Base-by-base conservation (phyloP, 2,113 vertebrate genomes). In the Argyrosomus japonicus region DNA sequence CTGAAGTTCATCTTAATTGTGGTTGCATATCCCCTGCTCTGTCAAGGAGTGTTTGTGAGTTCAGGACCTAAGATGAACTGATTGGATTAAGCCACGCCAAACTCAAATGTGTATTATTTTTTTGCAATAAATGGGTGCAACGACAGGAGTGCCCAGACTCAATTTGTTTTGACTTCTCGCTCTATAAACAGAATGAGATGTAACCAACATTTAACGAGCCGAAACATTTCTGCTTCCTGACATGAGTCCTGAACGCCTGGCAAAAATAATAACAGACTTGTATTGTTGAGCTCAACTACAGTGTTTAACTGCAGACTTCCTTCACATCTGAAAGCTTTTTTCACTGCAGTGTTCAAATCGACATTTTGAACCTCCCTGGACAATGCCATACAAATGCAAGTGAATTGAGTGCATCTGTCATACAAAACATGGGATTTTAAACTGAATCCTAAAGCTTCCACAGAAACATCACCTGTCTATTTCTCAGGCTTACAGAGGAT, bases 401-500 rank as follows among this genome's bases (percentile, higher is more conserved):
- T 56, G 0, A 50, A 58, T n/a, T 68, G 40, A 32, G 8, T 43
- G 27, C 11, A 40, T 58, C 58, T 13, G 27, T 23, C 18, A 36
- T 19, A n/a, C 17, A 48, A 53, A 77, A 57, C 64, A 45, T 21
- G 40, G 2, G 62, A 51, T 68, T 79, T 56, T 36, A 53, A 68
- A 77, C 48, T 23, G 56, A 74, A 67, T 32, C 43, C 62, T 45
- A 67, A 58, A 47, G 62, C 70, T 81, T 29, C 58, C 50, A 69
- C 45, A 76, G 29, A 82, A 84, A 81, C 48, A 14, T 57, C 68
- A 87, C 48, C 77, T 86, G 81, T 27, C 77, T n/a, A n/a, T 79
- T 77, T 84, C 25, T 29, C 29, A 80, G 47, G 29, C 51, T 18
- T 40, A 45, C 27, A 68, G 63, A 25, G 19, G 67, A 87, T 64